phyloP scores from a whole-genome alignment of 2,797 vertebrate genomes.

The Enteromius viviparus region DNA sequence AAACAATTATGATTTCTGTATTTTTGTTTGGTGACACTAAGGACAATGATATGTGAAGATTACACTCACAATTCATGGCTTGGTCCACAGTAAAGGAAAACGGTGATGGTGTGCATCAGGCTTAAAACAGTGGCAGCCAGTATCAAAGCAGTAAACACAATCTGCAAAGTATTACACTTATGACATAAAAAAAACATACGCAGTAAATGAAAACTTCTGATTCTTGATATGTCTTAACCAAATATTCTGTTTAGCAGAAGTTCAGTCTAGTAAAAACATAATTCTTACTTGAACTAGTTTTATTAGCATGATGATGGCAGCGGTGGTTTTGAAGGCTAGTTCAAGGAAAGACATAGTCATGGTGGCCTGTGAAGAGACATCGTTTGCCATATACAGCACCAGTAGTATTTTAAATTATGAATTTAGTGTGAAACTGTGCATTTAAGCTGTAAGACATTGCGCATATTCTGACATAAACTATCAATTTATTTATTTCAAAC shows the following conservation, averaged over 20 bases:
- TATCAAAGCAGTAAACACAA: conserved; percentile 33
- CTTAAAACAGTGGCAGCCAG: conserved; percentile 30
- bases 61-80: conserved; percentile 68
- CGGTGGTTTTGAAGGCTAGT: conserved; percentile 23
- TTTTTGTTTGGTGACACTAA: neutral
- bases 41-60: neutral
- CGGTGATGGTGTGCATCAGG: conserved; percentile 32
- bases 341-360: conserved; percentile 22
- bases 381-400: neutral
- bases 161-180: conserved; percentile 58
- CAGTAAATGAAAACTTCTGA: neutral
- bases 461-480: neutral
- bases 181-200: neutral
- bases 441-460: neutral
- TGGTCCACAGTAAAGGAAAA: conserved; percentile 47
- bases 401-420: neutral
- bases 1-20: neutral
- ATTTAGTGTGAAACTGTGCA: neutral
- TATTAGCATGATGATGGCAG: conserved; percentile 45
- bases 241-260: neutral
- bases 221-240: neutral
- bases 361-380: conserved; percentile 40
- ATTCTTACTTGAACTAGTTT: conserved; percentile 33
- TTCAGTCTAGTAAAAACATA: neutral
- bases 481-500: neutral